A percentile compares a stretch with the other conserved stretches of the same genome.
These are phyloP conservation scores for Pseudopodoces humilis DNA, from an alignment of 2,113 vertebrate species.

Conservation along the genomic window DNA sequence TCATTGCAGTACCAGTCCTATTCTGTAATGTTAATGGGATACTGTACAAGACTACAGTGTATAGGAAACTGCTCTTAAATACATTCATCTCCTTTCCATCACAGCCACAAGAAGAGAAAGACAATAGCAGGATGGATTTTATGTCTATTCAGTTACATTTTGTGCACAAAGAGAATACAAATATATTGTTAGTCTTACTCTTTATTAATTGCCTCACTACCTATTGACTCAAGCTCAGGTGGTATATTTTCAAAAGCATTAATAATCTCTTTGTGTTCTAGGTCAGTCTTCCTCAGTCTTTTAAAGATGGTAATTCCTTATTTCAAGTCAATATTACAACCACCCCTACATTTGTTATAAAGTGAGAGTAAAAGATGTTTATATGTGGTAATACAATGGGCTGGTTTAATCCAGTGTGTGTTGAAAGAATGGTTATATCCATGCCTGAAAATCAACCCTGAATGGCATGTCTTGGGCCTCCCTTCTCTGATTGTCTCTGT, in stretches of 20 bases:
- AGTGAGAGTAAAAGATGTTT: constrained; percentile 12
- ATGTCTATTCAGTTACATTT: constrained; percentile 21
- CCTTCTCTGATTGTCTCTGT: not conserved
- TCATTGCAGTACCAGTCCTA: constrained; percentile 30
- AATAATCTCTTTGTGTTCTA: constrained; percentile 58
- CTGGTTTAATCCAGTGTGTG: not conserved
- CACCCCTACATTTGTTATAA: not conserved
- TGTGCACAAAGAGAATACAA: constrained; percentile 42
- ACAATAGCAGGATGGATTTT: constrained; percentile 60
- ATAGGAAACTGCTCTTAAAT: constrained; percentile 56
- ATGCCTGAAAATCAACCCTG: not conserved
- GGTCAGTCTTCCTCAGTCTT: constrained; percentile 19
- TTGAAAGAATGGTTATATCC: not conserved
- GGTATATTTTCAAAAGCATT: constrained; percentile 49
- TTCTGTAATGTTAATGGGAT: constrained; percentile 53
- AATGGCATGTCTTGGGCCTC: not conserved
- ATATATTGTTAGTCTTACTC: constrained; percentile 49
- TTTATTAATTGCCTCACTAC: constrained; percentile 49
- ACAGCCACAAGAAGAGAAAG: not conserved
- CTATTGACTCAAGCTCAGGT: constrained; percentile 34
- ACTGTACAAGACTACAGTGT: constrained; percentile 15
- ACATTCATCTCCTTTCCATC: constrained; percentile 46
- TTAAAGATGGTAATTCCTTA: constrained; percentile 16
- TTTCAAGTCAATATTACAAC: constrained; percentile 17
- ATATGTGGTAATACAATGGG: not conserved